A percentile compares a stretch with the other conserved stretches of the same genome.
These are phyloP conservation scores for Cisticola juncidis DNA, from an alignment of 2,113 vertebrate species.

Conservation along the genomic window DNA sequence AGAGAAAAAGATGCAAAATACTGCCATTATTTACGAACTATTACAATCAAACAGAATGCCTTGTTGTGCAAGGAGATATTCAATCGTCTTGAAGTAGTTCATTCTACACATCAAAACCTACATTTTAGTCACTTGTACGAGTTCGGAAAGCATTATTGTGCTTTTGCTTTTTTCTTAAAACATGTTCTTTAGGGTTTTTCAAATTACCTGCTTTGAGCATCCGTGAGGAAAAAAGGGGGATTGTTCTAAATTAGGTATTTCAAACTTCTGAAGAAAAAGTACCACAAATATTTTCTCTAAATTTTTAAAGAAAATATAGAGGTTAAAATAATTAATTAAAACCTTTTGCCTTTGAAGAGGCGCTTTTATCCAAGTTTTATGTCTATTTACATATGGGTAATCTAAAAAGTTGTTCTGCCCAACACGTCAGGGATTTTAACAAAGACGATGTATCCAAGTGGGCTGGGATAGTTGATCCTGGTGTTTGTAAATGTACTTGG, in stretches of 20 bases:
- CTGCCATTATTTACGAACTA: background rate
- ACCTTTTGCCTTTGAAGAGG: background rate
- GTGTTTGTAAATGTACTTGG: background rate
- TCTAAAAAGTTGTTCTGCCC: background rate
- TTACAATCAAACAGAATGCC: background rate
- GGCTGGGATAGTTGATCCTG: background rate
- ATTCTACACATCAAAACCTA: background rate
- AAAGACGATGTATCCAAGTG: background rate
- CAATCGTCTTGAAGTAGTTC: background rate
- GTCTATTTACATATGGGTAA: background rate
- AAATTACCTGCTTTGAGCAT: background rate
- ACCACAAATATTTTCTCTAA: background rate
- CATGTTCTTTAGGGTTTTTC: background rate
- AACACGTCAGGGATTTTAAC: background rate
- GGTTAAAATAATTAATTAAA: background rate
- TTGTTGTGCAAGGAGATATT: rapidly evolving
- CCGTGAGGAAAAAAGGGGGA: background rate
- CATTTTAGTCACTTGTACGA: background rate
- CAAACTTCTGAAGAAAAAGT: background rate
- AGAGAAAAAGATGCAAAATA: background rate
- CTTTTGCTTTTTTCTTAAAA: background rate
- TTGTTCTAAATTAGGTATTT: background rate
- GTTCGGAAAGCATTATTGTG: background rate
- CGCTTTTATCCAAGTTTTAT: background rate
- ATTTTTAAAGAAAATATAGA: background rate